Base-by-base conservation (phyloP, 2,888 invertebrate species). In the Erebia aethiops region DNA sequence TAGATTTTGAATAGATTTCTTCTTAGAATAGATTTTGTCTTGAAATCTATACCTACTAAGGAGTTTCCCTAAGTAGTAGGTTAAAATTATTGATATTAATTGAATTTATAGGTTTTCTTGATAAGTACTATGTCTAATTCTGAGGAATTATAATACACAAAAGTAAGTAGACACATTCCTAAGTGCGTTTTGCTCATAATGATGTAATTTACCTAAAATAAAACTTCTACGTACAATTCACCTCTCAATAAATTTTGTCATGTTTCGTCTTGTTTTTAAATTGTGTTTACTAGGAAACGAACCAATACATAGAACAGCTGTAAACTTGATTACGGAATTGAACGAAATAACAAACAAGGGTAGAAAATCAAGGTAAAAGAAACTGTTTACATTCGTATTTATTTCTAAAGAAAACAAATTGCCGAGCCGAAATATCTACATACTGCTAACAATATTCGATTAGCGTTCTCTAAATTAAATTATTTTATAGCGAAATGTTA, bases 241-340 rank as follows among this genome's bases (percentile, higher is more conserved):
- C 41, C 18, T 52, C 8, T 14, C 14, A 43, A 61, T 61, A 43
- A 61, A 54, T 7, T 18, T 56, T 26, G 43, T 43, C 54, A n/a
- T 61, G 11, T 64, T 41, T 41, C 69, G 51, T 70, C 69, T 68
- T 71, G 68, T 75, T 77, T 78, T 81, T 74, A 80, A 80, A 81
- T 80, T 76, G 73, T 78, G 78, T 77, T 77, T 81, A 80, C 79
- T 79, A 78, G 77, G 81, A 77, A 80, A 74, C 67, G 78, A 84
- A 81, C 77, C 77, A 77, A 85, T 83, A 82, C 78, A 82, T 82
- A 86, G 83, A 83, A 81, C 82, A 86, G 81, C 83, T 84, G 79
- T 82, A 87, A 87, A 89, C 87, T 85, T 86, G 86, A 89, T 89
- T 88, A 90, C 83, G 75, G 80, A 82, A 87, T 89, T 84, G 86